Percentiles rank a stretch among this genome's conserved stretches.
Conservation (phyloP, 2,888 invertebrate genomes). For the Branchellion lobata region DNA sequence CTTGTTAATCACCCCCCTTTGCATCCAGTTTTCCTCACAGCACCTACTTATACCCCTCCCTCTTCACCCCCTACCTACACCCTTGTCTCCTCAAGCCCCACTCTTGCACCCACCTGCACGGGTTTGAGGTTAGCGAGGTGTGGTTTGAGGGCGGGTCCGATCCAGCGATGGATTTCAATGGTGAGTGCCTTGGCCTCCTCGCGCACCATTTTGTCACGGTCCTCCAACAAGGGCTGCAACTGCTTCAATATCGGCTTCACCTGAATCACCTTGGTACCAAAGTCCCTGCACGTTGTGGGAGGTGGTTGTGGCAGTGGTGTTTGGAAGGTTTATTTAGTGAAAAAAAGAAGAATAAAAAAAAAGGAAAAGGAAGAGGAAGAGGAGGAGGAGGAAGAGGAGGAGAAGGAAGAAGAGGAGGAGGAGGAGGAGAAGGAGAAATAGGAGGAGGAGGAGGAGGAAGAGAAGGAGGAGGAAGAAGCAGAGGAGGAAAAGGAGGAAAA, state of each 20-base stretch:
- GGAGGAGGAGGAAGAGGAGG: too few species aligned
- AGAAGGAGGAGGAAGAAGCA: too few species aligned
- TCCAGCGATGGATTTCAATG: constrained; percentile 90
- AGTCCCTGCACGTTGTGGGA: constrained; percentile 68
- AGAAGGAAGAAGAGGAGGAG: constrained; percentile 1
- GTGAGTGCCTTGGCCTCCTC: constrained; percentile 87
- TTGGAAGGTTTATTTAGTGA: too few species aligned
- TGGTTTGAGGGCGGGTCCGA: constrained; percentile 72
- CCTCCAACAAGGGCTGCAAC: constrained; percentile 78
- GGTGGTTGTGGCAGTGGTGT: neutral
- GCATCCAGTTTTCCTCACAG: too few species aligned
- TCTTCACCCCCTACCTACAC: too few species aligned
- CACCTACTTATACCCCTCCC: too few species aligned
- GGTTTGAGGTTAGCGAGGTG: constrained; percentile 84
- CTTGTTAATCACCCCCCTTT: neutral
- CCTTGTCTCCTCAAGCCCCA: neutral
- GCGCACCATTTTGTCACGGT: constrained; percentile 83
- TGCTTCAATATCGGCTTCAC: constrained; percentile 83
- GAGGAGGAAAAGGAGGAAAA: too few species aligned
- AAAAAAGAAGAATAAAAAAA: too few species aligned
- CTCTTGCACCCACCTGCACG: constrained; percentile 68
- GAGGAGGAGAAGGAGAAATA: too few species aligned
- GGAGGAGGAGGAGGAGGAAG: neutral
- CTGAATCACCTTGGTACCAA: constrained; percentile 85
- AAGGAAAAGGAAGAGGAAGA: too few species aligned